Evolutionary conservation across 2,113 vertebrate species (phyloP).

Genomic region (Colaptes auratus): DNA sequence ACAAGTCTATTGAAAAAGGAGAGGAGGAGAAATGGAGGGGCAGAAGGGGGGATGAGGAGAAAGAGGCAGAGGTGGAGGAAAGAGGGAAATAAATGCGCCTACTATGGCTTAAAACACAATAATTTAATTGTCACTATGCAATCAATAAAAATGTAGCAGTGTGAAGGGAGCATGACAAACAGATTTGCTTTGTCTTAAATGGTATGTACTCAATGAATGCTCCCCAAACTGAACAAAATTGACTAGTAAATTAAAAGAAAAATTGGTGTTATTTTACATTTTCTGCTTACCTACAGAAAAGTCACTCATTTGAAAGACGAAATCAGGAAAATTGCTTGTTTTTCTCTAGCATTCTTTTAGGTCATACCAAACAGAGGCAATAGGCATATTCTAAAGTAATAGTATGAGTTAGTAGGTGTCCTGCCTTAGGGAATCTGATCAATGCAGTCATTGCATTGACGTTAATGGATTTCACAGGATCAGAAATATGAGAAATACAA

Average conservation of each 20-base stretch:
- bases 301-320: conserved; percentile 15
- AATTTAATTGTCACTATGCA: conserved; percentile 58
- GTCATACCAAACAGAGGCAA: conserved; percentile 16
- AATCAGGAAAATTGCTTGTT: conserved; percentile 23
- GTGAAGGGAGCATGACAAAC: conserved; percentile 24
- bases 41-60: accelerated
- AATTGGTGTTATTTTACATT: conserved; percentile 61
- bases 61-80: background rate
- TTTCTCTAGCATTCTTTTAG: background rate
- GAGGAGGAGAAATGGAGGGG: accelerated
- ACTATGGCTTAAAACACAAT: conserved; percentile 47
- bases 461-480: background rate
- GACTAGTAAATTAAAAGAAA: conserved; percentile 64
- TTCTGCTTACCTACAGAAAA: conserved; percentile 52
- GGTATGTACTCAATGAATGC: conserved; percentile 28
- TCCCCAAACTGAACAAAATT: conserved; percentile 51
- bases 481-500: background rate
- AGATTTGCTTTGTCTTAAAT: conserved; percentile 58
- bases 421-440: background rate
- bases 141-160: conserved; percentile 57
- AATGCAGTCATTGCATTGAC: background rate
- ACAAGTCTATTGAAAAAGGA: conserved; percentile 24
- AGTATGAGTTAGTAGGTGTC: background rate
- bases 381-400: background rate
- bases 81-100: background rate